Evolutionary conservation across 2,113 vertebrate species (phyloP).

Genomic region (Blennius ocellaris): DNA sequence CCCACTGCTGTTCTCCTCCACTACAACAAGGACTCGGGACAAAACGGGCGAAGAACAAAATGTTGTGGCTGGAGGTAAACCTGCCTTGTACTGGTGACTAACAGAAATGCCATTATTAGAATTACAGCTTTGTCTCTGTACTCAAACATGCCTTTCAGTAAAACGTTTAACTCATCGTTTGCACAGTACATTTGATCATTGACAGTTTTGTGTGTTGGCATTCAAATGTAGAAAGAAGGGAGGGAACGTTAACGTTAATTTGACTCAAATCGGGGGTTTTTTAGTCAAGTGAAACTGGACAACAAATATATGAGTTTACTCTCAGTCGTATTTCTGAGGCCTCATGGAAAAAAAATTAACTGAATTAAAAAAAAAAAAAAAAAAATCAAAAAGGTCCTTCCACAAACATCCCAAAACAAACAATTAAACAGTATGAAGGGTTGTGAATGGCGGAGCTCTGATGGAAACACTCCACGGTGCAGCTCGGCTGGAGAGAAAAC

Average conservation of each 20-base stretch:
- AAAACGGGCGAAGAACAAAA: constrained; percentile 18
- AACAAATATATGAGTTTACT: constrained; percentile 5
- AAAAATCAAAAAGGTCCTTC: background rate
- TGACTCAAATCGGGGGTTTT: constrained; percentile 6
- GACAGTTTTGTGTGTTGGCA: constrained; percentile 10
- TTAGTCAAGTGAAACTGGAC: background rate
- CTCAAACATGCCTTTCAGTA: constrained; percentile 50
- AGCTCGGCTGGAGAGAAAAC: constrained; percentile 9
- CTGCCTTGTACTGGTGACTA: constrained; percentile 26
- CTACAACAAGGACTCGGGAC: background rate
- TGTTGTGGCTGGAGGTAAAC: constrained; percentile 19
- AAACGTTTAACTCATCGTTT: constrained; percentile 16
- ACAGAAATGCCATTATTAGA: constrained; percentile 25
- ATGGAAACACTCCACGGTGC: constrained; percentile 35
- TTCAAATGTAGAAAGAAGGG: background rate
- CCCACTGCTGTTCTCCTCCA: constrained; percentile 17
- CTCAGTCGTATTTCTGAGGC: background rate
- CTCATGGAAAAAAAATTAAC: background rate
- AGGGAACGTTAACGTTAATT: background rate
- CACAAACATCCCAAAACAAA: constrained; percentile 9
- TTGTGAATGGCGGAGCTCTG: constrained; percentile 20
- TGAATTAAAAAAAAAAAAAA: background rate
- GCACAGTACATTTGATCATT: constrained; percentile 2
- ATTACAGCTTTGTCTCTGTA: constrained; percentile 29
- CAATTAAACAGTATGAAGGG: constrained; percentile 40